Evolutionary conservation across 2,888 invertebrate genomes (phyloP).

Genomic region (Monoplex corrugatus): DNA sequence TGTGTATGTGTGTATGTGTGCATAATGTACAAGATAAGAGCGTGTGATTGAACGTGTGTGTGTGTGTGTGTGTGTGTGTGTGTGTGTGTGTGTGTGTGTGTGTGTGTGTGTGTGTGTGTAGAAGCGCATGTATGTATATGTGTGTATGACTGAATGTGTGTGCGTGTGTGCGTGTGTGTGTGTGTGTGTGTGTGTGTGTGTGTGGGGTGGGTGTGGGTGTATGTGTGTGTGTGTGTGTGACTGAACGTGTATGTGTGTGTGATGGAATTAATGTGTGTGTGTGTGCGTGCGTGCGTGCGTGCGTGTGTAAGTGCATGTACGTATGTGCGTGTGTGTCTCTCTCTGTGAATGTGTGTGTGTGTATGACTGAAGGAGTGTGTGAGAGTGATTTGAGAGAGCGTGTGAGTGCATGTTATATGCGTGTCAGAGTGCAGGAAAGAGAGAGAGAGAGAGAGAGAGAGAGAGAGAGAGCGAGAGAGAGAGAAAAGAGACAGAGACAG

Average conservation of each 20-base stretch:
- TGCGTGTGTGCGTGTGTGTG: not conserved
- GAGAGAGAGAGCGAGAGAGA: conserved; percentile 30
- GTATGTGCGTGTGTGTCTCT: too few species aligned
- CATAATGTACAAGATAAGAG: too few species aligned
- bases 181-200: not conserved
- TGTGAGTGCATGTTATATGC: not conserved
- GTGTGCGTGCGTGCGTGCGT: too few species aligned
- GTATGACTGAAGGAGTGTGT: not conserved
- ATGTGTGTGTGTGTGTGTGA: conserved; percentile 12
- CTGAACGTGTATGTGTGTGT: not conserved
- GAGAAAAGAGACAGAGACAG: not conserved
- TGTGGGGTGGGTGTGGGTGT: not conserved
- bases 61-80: too few species aligned
- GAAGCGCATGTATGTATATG: not conserved
- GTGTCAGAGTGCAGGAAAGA: not conserved
- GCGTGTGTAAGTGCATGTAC: not conserved
- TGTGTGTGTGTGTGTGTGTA: conserved; percentile 12
- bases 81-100: not conserved
- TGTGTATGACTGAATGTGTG: not conserved
- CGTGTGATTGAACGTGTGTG: too few species aligned
- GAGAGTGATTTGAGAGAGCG: conserved; percentile 28
- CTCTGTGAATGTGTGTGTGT: too few species aligned
- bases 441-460: conserved; percentile 6
- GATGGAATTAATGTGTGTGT: too few species aligned
- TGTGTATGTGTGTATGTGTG: too few species aligned